Base-by-base conservation (phyloP, 2,888 invertebrate species). In the Laothoe populi region DNA sequence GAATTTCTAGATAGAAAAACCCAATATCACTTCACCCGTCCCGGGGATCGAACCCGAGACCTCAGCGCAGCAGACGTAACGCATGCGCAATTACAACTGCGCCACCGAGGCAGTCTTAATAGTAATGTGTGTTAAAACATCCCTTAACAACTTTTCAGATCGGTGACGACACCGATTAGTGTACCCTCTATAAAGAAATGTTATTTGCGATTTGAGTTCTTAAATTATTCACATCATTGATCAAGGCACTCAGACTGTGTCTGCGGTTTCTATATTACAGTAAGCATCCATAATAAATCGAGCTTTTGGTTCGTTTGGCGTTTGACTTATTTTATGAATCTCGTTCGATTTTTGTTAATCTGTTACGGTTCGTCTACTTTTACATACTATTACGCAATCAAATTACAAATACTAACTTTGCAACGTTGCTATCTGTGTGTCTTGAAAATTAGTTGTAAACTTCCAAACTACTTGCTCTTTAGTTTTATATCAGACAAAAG, bases 161-260 rank as follows among this genome's bases (percentile, higher is more conserved):
- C 19, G 4, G 4, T 19, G 16, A 4, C 19, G 5, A 35, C 31
- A 53, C 53, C 11, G 16, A 31, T 31, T 5, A 35, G 45, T 45
- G 69, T 74, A 76, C 26, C 26, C 5, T 8, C 19, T 19, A 80
- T 76, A 77, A 75, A 67, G 65, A 66, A 78, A 75, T 66, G 75
- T 64, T 73, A 74, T 77, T 69, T 62, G 64, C 71, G 73, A 77
- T 79, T 75, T 75, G 73, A 63, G 60, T 64, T 57, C 63, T 58
- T 78, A 68, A 75, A 81, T 66, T 76, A 79, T 78, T 75, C 67
- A 76, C 59, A 58, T 63, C 48, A 64, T 13, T 26, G 0, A 0
- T 19, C 19, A 49, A 7, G 26, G 31, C 16, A 31, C 16, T 26
- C 45, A 45, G 21, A 45, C 19, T 45, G 19, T 31, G 26, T 31